phyloP scores from a whole-genome alignment of 2,113 vertebrate genomes.

The Rhea americana region DNA sequence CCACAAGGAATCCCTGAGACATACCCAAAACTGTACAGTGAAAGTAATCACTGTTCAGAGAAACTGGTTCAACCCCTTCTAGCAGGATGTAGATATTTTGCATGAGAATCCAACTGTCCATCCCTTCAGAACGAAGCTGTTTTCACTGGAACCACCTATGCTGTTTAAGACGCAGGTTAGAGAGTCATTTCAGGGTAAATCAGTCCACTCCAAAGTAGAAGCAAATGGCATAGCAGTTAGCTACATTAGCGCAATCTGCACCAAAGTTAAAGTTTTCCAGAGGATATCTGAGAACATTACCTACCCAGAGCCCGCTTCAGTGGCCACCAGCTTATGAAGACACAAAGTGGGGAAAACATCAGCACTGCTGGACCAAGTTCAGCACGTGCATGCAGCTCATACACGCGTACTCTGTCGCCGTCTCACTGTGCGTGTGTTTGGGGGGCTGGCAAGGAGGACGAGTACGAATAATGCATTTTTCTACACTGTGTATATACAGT shows the following conservation, averaged over 20 bases:
- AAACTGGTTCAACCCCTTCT: constrained; percentile 75
- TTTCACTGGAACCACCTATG: constrained; percentile 26
- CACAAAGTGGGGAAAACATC: constrained; percentile 38
- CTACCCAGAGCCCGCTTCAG: constrained; percentile 52
- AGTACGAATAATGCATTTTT: constrained; percentile 5
- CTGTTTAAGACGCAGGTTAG: constrained; percentile 15
- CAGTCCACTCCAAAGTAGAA: constrained; percentile 56
- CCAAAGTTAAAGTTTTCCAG: constrained; percentile 56
- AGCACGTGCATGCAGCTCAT: rapidly evolving
- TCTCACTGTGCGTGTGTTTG: not conserved
- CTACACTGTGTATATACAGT: not conserved
- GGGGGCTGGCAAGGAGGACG: constrained; percentile 3
- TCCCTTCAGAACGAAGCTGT: constrained; percentile 39
- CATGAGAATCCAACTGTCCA: constrained; percentile 34
- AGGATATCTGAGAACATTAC: constrained; percentile 57
- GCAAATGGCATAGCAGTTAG: constrained; percentile 31
- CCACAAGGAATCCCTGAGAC: constrained; percentile 86
- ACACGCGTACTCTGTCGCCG: rapidly evolving
- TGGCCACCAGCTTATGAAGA: constrained; percentile 37
- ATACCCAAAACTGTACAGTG: constrained; percentile 80
- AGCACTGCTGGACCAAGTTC: constrained; percentile 33
- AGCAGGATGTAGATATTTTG: constrained; percentile 58
- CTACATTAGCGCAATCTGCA: constrained; percentile 48
- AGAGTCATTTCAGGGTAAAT: constrained; percentile 64
- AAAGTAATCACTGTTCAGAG: constrained; percentile 75